Evolutionary conservation across 2,797 vertebrate species (phyloP), one percentile per base, ranked within the genome.

Genomic region (Liparis tanakae): DNA sequence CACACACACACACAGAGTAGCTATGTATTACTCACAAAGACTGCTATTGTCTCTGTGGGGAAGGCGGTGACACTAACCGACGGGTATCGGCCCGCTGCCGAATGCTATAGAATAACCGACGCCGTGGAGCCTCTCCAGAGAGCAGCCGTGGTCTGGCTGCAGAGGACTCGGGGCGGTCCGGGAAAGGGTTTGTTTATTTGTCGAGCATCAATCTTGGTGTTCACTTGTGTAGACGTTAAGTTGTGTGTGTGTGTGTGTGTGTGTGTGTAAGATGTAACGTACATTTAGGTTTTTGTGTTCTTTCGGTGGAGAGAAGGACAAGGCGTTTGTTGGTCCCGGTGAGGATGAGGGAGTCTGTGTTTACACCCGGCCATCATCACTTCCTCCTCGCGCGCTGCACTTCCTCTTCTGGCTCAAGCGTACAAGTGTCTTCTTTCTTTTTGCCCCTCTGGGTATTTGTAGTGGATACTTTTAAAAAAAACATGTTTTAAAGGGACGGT

Each of bases 21-120:
- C 53, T 50, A 79, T 59, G 74, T 79, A 36, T 79, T 66, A 72
- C 51, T 73, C 71, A 92, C 91, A 93, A 92, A 92, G 92, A 66
- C 76, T 12, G 37, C 79, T 80, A 84, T 92, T 93, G 91, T 93
- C 64, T 86, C 62, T 78, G 72, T 78, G 70, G 80, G 87, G 85
- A 87, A 83, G 78, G 88, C 87, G 78, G 70, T 85, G 88, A 82
- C 78, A 80, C 84, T 84, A 89, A 88, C 90, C 86, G 91, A 89
- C 88, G 79, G 75, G 74, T 80, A 74, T 88, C 78, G 76, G 83
- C 74, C 82, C 85, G 78, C 79, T 83, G 88, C 75, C 86, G 70
- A 88, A 86, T 81, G 82, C 78, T 80, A 41, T 66, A 57, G 80
- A 80, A 74, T 80, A 59, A 79, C 85, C 84, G 86, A 79, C 85